Base-by-base conservation (phyloP, 2,113 vertebrate genomes). In the Anarrhichthys ocellatus region DNA sequence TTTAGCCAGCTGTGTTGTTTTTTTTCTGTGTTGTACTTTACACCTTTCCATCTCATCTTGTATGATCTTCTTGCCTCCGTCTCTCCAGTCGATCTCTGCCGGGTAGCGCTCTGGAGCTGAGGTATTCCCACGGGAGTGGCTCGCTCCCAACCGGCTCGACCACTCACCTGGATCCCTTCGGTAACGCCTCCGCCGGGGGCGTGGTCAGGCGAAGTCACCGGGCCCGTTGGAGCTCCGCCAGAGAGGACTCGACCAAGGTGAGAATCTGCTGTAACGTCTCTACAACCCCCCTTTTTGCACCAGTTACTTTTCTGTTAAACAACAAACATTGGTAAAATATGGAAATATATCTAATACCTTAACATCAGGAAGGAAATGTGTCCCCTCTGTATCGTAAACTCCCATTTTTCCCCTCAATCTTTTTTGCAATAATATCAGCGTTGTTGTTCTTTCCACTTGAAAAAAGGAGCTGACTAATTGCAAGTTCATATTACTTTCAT, bases 51-150 rank as follows among this genome's bases (percentile, higher is more conserved):
- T 58, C 46, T 78, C 38, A 44, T 48, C 44, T 59, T 1, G 0
- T 36, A 9, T 42, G 13, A 14, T 69, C 38, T 56, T 50, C 13
- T 24, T 62, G 61, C 9, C 1, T 77, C 56, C 2, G 4, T 82
- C 38, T 46, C 61, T 58, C 62, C 80, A 91, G 84, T 84, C 97
- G 97, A 88, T 98, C 97, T 79, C 95, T 98, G 61, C 97, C 97
- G 13, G 97, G 97, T 34, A 97, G 97, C 72, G 97, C 96, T 77
- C 92, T 97, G 89, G 97, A 98, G 89, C 89, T 98, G 75, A 95
- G 96, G 78, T 97, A 97, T 80, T 96, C 96, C 81, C 97, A 98
- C 66, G 95, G 94, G 38, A 88, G 94, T 22, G 95, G 96, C 73
- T 92, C 96, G 91, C 88, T 97, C 90, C 73, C 93, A 52, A 52